Evolutionary conservation across 1,140 invertebrate genomes (phyloP), one percentile per base, ranked within the genome.

Genomic region (Venturia canescens): DNA sequence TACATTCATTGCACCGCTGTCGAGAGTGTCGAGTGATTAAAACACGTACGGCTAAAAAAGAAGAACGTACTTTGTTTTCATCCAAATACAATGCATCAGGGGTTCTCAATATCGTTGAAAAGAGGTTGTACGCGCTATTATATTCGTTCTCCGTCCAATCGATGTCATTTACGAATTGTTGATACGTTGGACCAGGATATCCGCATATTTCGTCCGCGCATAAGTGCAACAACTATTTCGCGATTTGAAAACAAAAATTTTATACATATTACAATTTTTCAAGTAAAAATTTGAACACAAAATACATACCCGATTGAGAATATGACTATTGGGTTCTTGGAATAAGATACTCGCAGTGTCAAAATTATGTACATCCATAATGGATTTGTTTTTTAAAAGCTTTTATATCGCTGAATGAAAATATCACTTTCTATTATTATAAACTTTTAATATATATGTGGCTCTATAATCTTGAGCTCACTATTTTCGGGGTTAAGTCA

Each of bases 181-280:
- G 79, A 78, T 84, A 91, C 11, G 79, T 81, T 13, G 87, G 88
- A 31, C 87, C 86, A 29, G 83, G 83, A 44, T 81, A 83, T 5
- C 86, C 86, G 63, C 90, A 91, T 80, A 90, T 86, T 87, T 91
- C 89, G 66, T 90, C 87, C 11, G 86, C 84, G n/a, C 90, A 91
- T 3, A 83, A 79, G 74, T 91, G 88, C 11, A 91, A 60, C 38
- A 91, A 82, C 90, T 91, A 44, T n/a, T 21, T n/a, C 18, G 1
- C 38, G 7, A 4, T 44, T 44, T 44, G 7, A 1, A 11, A 34
- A 11, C 3, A 44, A 44, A 44, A 44, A 6, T 44, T 44, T 1
- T 11, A 44, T 1, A 9, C 38, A 44, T 44, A 84, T n/a, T 9
- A 48, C n/a, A 34, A 66, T 57, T 16, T 29, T n/a, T 75, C 34